These are phyloP conservation scores for Antigone vipio DNA, from an alignment of 2,113 vertebrate genomes.

Conservation along the genomic window DNA sequence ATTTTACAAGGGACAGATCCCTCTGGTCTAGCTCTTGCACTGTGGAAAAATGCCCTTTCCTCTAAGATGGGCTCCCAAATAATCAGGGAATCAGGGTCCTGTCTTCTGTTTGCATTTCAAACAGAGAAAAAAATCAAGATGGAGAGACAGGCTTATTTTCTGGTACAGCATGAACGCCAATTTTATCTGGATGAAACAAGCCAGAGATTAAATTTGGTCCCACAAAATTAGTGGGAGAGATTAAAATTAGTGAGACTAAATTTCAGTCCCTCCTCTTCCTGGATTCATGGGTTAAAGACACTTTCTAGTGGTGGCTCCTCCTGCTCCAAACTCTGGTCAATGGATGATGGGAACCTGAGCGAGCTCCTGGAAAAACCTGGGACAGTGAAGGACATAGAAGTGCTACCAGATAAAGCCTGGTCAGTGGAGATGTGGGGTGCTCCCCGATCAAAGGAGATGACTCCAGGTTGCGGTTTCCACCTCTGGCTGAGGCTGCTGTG, in stretches of 20 bases:
- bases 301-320: not conserved
- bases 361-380: not conserved
- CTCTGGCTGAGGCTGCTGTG: not conserved
- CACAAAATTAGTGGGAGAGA: no score
- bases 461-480: not conserved
- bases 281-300: not conserved
- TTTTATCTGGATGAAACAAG: conserved; percentile 43
- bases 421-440: not conserved
- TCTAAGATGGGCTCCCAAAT: not conserved
- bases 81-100: not conserved
- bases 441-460: not conserved
- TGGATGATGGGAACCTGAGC: not conserved
- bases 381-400: not conserved
- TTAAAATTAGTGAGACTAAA: no score
- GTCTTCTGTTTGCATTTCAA: not conserved
- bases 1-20: not conserved
- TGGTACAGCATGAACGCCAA: not conserved
- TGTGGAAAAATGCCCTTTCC: not conserved
- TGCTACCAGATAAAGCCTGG: not conserved
- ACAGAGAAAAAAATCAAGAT: not conserved
- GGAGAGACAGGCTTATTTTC: not conserved
- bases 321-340: not conserved
- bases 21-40: not conserved
- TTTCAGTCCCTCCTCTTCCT: no score
- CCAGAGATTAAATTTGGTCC: conserved; percentile 47